Conservation (phyloP, 2,888 invertebrate species). For the Oscheius sp. region DNA sequence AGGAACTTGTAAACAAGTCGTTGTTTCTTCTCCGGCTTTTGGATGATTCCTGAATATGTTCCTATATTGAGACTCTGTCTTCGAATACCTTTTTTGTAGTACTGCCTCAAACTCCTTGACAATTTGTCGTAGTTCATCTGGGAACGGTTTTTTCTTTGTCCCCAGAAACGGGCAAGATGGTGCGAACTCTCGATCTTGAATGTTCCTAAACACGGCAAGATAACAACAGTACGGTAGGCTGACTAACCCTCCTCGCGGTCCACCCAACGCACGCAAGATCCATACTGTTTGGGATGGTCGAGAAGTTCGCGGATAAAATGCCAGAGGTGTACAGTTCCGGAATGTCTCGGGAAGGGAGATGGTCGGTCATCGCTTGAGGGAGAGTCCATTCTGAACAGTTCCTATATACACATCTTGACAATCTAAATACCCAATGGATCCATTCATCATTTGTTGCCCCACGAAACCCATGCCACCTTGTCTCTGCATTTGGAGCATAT, state of each 20-base stretch:
- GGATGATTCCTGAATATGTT: constrained; percentile 78
- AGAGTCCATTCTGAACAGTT: constrained; percentile 26
- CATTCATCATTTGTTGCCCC: constrained; percentile 27
- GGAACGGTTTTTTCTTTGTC: constrained; percentile 94
- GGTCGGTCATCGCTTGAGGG: constrained; percentile 48
- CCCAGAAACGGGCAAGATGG: constrained; percentile 96
- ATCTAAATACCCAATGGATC: neutral
- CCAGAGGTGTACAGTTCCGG: constrained; percentile 88
- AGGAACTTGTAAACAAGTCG: constrained; percentile 95
- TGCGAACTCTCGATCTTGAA: constrained; percentile 99
- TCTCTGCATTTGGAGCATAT: constrained; percentile 34
- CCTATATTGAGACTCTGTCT: constrained; percentile 76
- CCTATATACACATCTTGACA: neutral
- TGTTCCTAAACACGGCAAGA: constrained; percentile 76
- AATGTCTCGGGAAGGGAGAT: constrained; percentile 50
- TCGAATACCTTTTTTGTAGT: constrained; percentile 90
- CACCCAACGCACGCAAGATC: constrained; percentile 95
- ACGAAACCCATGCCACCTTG: constrained; percentile 19
- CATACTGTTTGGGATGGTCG: constrained; percentile 87
- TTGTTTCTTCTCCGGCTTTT: constrained; percentile 97
- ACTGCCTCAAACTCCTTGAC: constrained; percentile 94
- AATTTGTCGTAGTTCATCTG: constrained; percentile 99
- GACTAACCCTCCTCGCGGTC: constrained; percentile 85
- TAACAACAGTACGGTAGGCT: neutral
- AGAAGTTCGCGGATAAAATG: constrained; percentile 96